These are phyloP conservation scores for Drosophila longiperda DNA, from an alignment of 2,888 invertebrate genomes.

Conservation along the genomic window DNA sequence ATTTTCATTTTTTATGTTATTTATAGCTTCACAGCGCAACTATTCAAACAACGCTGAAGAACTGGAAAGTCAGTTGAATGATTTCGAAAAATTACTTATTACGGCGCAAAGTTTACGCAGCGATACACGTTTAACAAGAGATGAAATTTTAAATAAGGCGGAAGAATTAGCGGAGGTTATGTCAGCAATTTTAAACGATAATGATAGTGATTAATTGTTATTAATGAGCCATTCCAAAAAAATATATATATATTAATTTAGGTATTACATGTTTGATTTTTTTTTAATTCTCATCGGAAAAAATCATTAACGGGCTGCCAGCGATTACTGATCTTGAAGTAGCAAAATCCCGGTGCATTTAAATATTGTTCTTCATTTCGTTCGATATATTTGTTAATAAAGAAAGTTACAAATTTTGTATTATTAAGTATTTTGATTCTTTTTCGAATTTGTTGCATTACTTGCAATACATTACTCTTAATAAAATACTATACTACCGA, in stretches of 20 bases:
- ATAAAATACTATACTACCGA: not conserved
- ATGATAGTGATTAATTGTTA: constrained; percentile 60
- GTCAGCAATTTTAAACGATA: constrained; percentile 67
- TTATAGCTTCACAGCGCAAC: constrained; percentile 23
- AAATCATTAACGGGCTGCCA: not conserved
- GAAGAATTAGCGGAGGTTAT: constrained; percentile 63
- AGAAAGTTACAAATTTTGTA: not conserved
- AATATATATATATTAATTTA: not conserved
- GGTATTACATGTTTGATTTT: constrained; percentile 1
- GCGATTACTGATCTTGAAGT: not conserved
- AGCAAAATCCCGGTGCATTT: not conserved
- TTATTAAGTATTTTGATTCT: not conserved
- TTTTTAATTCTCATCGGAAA: not conserved
- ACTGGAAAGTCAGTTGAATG: constrained; percentile 61
- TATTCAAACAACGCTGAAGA: constrained; percentile 49
- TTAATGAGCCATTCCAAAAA: constrained; percentile 16
- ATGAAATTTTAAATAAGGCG: constrained; percentile 64
- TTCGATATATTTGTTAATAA: not conserved
- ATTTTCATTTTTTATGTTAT: not conserved
- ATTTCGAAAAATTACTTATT: constrained; percentile 65
- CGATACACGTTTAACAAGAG: constrained; percentile 55
- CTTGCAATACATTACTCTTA: not conserved
- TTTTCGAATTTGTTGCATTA: not conserved
- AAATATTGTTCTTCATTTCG: not conserved
- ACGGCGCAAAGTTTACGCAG: constrained; percentile 64